Percentiles rank a stretch among this genome's conserved stretches.
These are phyloP conservation scores for Coregonus clupeaformis DNA, from an alignment of 2,113 vertebrate species.

Conservation along the genomic window DNA sequence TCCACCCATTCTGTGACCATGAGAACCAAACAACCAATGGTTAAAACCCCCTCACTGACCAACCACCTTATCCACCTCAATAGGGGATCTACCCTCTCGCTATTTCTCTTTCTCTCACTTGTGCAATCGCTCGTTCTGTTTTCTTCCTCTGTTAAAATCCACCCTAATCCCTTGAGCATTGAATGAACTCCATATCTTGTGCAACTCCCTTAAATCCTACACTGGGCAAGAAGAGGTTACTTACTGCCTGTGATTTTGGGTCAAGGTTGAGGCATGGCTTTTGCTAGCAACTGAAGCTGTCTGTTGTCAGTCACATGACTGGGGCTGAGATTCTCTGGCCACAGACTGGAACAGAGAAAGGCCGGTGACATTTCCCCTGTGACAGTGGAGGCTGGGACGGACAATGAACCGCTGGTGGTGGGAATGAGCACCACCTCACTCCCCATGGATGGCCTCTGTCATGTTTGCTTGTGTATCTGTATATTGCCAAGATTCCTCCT, in stretches of 20 bases:
- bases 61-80: constrained; percentile 15
- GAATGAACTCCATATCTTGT: constrained; percentile 26
- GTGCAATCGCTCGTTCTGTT: constrained; percentile 21
- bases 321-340: constrained; percentile 27
- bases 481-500: constrained; percentile 54
- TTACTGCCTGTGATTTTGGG: constrained; percentile 42
- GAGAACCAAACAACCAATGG: constrained; percentile 17
- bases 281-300: constrained; percentile 37
- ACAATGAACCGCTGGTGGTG: constrained; percentile 36
- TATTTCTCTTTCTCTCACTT: constrained; percentile 53
- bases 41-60: constrained; percentile 9
- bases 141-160: constrained; percentile 5
- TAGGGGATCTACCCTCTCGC: constrained; percentile 24
- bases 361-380: constrained; percentile 34
- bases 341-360: constrained; percentile 47
- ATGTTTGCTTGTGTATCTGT: constrained; percentile 60
- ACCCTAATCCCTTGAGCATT: constrained; percentile 28
- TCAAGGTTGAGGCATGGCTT: constrained; percentile 57
- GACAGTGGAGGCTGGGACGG: constrained; percentile 40
- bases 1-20: constrained; percentile 43
- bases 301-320: constrained; percentile 16
- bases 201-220: constrained; percentile 37
- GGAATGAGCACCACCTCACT: constrained; percentile 25
- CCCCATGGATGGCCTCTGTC: constrained; percentile 49
- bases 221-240: constrained; percentile 38